Evolutionary conservation across 2,888 invertebrate genomes (phyloP), one percentile per base, ranked within the genome.

Genomic region (Stenodema calcarata): DNA sequence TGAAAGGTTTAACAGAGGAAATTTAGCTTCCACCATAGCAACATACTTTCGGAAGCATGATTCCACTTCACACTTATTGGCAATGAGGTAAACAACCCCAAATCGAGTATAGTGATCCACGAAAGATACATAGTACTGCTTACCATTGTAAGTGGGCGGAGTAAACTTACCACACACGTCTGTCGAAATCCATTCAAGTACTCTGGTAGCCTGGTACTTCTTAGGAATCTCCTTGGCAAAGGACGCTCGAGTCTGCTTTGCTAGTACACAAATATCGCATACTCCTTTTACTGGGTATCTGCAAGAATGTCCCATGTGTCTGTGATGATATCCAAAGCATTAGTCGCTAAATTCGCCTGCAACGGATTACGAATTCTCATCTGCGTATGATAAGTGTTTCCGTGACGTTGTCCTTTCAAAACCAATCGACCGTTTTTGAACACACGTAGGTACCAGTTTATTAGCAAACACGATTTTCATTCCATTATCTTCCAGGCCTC

Each of bases 11-110:
- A 12, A 2, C 23, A 7, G 14, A 41, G 47, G 47, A 47, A 85
- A 76, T 41, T 28, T 75, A n/a, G 35, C n/a, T 47, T 85, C 85
- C n/a, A 47, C 85, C 2, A 76, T 16, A 12, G 75, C 42, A 7
- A 85, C 9, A 47, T 76, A 85, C 23, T 85, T 75, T 16, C 69
- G 16, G 76, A 85, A 85, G 23, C 35, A 28, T 7, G 23, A 6
- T 50, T 62, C 50, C 2, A 62, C 81, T 62, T 81, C 54, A 14
- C 30, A 9, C 11, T 81, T 50, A 12, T 23, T 28, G 14, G n/a
- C 54, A 0, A 81, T 2, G 0, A 79, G 28, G n/a, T 79, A 81
- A 16, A 81, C 81, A 7, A 81, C 28, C 0, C 62, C 62, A 28
- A 81, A 81, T 16, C n/a, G 2, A 2, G 28, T 81, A 35, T 30